Evolutionary conservation across 92 coral and sea anemone species (phyloP).

Genomic region (Blastomussa wellsi): DNA sequence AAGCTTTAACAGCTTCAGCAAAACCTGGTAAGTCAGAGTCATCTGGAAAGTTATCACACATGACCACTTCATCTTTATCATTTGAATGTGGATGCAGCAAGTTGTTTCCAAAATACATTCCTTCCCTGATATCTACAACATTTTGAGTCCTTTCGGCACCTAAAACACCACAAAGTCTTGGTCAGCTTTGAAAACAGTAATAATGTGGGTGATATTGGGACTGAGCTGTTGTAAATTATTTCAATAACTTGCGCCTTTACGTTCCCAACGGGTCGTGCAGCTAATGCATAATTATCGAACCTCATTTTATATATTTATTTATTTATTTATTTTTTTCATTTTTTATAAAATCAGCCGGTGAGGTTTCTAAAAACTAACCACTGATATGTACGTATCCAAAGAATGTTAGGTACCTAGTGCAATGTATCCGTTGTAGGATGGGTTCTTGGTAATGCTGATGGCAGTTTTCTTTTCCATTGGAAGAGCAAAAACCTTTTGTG

Average conservation of each 20-base stretch:
- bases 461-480: slow-evolving; percentile 36
- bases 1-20: slow-evolving; percentile 26
- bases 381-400: background rate
- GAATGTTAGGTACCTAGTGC: slow-evolving; percentile 22
- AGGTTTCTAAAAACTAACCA: background rate
- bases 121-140: slow-evolving; percentile 66
- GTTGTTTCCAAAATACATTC: slow-evolving; percentile 43
- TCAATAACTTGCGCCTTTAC: too few relatives aligned
- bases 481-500: slow-evolving; percentile 41
- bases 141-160: slow-evolving; percentile 64
- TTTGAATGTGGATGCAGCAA: slow-evolving; percentile 13
- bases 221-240: too few relatives aligned
- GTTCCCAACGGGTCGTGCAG: too few relatives aligned
- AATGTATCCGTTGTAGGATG: slow-evolving; percentile 40
- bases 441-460: slow-evolving; percentile 28
- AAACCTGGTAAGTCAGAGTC: slow-evolving; percentile 60
- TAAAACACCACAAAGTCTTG: background rate
- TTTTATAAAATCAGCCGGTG: too few relatives aligned
- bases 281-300: too few relatives aligned
- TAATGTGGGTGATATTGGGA: background rate
- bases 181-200: too few relatives aligned
- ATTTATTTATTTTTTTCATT: background rate
- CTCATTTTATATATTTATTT: too few relatives aligned
- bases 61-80: background rate
- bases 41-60: slow-evolving; percentile 48